phyloP scores from a whole-genome alignment of 2,797 vertebrate genomes.

The Sebastes cheni region DNA sequence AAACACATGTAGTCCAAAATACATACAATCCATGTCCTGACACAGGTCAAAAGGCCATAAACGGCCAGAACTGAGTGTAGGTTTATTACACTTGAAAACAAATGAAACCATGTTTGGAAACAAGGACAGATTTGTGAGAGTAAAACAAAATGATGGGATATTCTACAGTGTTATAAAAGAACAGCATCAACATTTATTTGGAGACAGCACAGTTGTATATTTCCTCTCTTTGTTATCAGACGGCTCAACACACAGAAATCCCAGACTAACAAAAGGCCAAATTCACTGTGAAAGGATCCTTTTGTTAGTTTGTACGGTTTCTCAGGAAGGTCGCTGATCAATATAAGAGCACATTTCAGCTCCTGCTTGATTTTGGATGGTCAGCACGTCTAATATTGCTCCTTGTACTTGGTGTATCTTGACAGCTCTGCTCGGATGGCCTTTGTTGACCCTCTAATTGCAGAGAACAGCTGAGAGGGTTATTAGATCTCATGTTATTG shows the following conservation, averaged over 20 bases:
- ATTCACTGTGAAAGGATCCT: neutral
- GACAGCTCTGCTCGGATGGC: neutral
- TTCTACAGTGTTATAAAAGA: neutral
- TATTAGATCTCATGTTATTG: neutral
- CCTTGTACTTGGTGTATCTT: neutral
- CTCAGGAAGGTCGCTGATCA: neutral
- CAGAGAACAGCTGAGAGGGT: neutral
- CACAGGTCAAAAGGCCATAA: neutral
- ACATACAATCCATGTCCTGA: neutral
- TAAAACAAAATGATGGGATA: neutral
- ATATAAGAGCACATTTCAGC: neutral
- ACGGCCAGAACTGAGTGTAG: neutral
- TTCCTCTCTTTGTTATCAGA: neutral
- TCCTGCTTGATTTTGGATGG: neutral
- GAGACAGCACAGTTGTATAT: neutral
- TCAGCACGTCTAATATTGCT: neutral
- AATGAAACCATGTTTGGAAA: neutral
- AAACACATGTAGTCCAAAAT: neutral
- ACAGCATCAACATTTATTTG: neutral
- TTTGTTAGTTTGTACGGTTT: neutral
- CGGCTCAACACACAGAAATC: neutral
- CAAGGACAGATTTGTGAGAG: neutral
- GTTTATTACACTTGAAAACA: neutral
- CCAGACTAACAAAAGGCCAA: neutral
- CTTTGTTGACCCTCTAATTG: neutral